Evolutionary conservation across 2,888 invertebrate genomes (phyloP).

Genomic region (Osmoderma eremita): DNA sequence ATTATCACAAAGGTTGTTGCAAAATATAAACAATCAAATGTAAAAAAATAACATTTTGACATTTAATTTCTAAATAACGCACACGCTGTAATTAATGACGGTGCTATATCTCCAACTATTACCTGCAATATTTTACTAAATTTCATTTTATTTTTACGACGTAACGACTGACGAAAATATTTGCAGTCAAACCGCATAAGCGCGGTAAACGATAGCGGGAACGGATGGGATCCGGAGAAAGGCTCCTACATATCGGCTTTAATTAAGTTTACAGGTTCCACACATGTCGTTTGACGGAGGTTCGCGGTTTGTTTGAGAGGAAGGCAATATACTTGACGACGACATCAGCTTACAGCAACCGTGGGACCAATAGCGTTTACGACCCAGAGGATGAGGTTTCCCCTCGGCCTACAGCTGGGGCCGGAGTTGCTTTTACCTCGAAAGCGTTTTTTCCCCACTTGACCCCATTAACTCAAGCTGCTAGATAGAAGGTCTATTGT

Average conservation of each 20-base stretch:
- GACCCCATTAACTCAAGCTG: too few species aligned
- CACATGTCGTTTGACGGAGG: slow-evolving; percentile 57
- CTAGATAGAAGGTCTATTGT: too few species aligned
- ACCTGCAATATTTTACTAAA: too few species aligned
- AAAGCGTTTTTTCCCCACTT: slow-evolving; percentile 1
- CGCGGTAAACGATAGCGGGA: slow-evolving; percentile 29
- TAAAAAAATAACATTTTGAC: too few species aligned
- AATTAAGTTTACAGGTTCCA: slow-evolving; percentile 58
- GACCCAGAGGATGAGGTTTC: slow-evolving; percentile 45
- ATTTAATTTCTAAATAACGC: too few species aligned
- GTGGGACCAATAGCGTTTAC: slow-evolving; percentile 63
- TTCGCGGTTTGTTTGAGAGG: slow-evolving; percentile 62
- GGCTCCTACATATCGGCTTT: slow-evolving; percentile 48
- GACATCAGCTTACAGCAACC: slow-evolving; percentile 63
- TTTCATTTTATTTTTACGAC: too few species aligned
- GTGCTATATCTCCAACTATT: too few species aligned
- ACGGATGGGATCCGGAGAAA: slow-evolving; percentile 2
- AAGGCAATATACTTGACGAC: slow-evolving; percentile 64
- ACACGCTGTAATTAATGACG: too few species aligned
- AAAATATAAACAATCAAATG: too few species aligned
- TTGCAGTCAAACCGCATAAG: slow-evolving; percentile 17
- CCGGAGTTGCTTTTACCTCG: slow-evolving; percentile 1
- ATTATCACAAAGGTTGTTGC: too few species aligned
- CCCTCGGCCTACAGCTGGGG: slow-evolving; percentile 12
- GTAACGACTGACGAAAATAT: slow-evolving; percentile 17